These are phyloP conservation scores for Dysidea cf. avara DNA, from an alignment of 37 sponge, comb jelly and placozoan genomes.

Conservation along the genomic window DNA sequence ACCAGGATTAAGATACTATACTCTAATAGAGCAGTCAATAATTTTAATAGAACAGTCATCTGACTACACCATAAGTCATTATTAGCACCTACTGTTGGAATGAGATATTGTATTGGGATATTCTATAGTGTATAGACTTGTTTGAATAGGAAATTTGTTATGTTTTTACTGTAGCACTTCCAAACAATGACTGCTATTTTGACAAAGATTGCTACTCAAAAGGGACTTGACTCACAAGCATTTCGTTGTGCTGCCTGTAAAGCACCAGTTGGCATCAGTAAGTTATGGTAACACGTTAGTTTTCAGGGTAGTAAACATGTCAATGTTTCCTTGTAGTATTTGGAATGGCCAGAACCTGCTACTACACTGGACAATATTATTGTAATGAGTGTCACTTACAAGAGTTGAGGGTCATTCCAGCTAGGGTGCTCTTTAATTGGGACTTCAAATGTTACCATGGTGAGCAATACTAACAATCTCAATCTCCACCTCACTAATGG, in stretches of 20 bases:
- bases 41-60: no score
- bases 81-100: no score
- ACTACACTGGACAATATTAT: slow-evolving; percentile 67
- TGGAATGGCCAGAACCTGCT: slow-evolving; percentile 55
- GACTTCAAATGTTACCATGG: no score
- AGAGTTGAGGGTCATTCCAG: slow-evolving; percentile 73
- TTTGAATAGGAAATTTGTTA: no score
- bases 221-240: slow-evolving; percentile 74
- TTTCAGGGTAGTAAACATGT: slow-evolving; percentile 4
- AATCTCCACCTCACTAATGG: no score
- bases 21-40: no score
- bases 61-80: no score
- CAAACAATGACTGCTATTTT: slow-evolving; percentile 25
- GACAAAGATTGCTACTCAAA: slow-evolving; percentile 38
- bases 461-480: no score
- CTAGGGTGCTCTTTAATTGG: slow-evolving; percentile 84
- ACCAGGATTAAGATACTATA: no score
- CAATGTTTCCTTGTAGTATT: slow-evolving; percentile 32
- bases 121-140: no score
- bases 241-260: slow-evolving; percentile 63
- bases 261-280: slow-evolving; percentile 76
- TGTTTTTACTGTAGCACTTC: background rate
- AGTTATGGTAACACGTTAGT: slow-evolving; percentile 11
- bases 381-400: slow-evolving; percentile 80
- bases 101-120: no score